Percentiles rank a stretch among this genome's conserved stretches.
Conservation (phyloP, 2,797 vertebrate genomes). For the Clarias fuscus region DNA sequence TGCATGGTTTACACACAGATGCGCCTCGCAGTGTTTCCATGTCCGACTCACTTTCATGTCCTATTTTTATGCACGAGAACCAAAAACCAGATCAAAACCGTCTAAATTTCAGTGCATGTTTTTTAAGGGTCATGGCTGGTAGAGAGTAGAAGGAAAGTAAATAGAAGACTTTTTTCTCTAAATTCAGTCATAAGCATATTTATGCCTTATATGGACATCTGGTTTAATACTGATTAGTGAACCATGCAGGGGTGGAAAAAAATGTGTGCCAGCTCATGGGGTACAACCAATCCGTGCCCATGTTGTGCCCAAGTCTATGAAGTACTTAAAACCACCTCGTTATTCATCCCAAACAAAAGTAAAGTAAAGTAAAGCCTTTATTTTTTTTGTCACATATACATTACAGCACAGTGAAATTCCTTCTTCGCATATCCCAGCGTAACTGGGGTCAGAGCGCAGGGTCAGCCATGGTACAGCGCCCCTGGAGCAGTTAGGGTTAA, state of each 20-base stretch:
- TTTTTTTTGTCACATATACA: too few species aligned
- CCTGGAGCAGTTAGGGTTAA: too few species aligned
- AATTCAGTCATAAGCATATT: neutral
- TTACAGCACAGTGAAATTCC: too few species aligned
- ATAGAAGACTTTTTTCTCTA: neutral
- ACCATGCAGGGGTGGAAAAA: constrained; percentile 20
- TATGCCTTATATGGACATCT: constrained; percentile 43
- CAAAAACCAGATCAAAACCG: neutral
- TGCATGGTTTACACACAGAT: neutral
- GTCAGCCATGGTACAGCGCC: too few species aligned
- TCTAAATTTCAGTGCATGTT: neutral
- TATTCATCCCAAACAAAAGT: neutral
- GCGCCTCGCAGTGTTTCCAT: neutral
- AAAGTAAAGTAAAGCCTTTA: too few species aligned
- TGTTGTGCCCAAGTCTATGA: neutral
- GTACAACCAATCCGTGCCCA: neutral
- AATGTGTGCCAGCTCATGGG: constrained; percentile 11
- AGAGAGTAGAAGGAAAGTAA: constrained; percentile 3
- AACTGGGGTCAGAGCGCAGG: too few species aligned
- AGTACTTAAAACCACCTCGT: constrained; percentile 23
- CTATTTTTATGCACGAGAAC: neutral
- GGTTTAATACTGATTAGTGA: constrained; percentile 15
- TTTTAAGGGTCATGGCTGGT: neutral
- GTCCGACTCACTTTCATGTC: neutral
- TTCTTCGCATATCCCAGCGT: too few species aligned